Evolutionary conservation across 53 echinoderm and acorn worm species (phyloP), one percentile per base, ranked within the genome.

Genomic region (Astropecten irregularis): DNA sequence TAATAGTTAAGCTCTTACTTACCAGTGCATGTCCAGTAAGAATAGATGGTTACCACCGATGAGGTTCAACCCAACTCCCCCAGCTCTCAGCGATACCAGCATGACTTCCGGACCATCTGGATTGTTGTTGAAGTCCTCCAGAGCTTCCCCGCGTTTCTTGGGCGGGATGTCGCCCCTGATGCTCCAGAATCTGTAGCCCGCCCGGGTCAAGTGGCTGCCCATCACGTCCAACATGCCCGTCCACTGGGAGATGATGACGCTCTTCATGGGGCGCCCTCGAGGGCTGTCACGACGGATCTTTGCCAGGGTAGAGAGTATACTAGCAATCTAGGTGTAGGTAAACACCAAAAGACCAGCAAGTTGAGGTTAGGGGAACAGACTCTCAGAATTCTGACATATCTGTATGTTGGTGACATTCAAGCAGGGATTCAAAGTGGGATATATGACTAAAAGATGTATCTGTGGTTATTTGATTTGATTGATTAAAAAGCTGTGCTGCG

Each of bases 1-100:
- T n/a, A 42, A 8, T 6, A 42, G 42, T 42, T 6, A 42, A 8
- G 11, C 6, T 42, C 42, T 42, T 11, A 6, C 89, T 89, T 58
- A 94, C 97, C 97, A 96, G 53, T 96, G 97, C 97, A 94, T 96
- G 71, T 96, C 97, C 28, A 96, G 58, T 1, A 96, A 84, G 34
- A 94, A 96, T 26, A 96, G 84, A 35, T 96, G 94, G 52, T 94
- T 96, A 39, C 97, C 97, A 37, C 97, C 97, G 6, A 96, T 92
- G 30, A 96, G 92, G 63, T 96, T 96, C 56, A 96, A 79, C 13
- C 97, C 97, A 0, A 96, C 97, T 28, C 97, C 94, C 30, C 97
- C 94, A 2, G 97, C 97, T 70, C 89, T 71, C 81, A 96, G 72
- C 1, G 97, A 96, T 31, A 96, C 94, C 65, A 96, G 60, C 97